Conservation (phyloP, 2,113 vertebrate species). For the Picathartes gymnocephalus region DNA sequence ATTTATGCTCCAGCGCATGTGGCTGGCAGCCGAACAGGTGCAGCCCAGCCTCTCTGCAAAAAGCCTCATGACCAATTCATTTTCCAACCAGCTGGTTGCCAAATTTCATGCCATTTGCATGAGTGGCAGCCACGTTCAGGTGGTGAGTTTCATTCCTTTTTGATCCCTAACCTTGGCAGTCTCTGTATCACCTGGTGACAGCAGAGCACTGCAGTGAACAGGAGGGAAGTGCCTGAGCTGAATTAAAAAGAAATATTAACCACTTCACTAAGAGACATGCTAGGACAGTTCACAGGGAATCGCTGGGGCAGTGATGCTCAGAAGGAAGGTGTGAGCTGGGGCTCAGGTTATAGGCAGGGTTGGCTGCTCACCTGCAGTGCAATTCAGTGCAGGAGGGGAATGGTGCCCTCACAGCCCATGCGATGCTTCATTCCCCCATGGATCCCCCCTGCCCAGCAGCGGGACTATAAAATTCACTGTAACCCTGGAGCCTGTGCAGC, state of each 20-base stretch:
- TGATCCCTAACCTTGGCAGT: not conserved
- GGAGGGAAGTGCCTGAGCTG: not conserved
- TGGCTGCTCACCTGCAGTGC: not conserved
- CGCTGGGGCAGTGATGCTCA: not conserved
- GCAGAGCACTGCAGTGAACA: fast-evolving
- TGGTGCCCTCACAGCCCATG: fast-evolving
- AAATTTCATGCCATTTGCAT: not conserved
- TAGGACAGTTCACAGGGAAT: not conserved
- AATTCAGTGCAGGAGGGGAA: not conserved
- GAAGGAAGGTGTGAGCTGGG: not conserved
- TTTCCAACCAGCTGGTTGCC: not conserved
- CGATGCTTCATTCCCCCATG: not conserved
- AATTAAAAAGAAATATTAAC: not conserved
- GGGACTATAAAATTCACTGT: not conserved
- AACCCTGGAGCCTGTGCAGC: not conserved
- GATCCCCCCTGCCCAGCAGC: not conserved
- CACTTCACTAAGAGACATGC: not conserved
- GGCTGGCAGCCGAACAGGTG: not conserved
- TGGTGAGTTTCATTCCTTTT: not conserved
- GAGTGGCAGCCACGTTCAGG: not conserved
- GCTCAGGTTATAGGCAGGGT: fast-evolving
- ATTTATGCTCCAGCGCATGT: not conserved
- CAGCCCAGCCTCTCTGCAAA: constrained; percentile 13
- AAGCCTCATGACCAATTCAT: constrained; percentile 12
- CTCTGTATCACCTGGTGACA: not conserved